phyloP scores from a whole-genome alignment of 2,113 vertebrate genomes.

The Chelonoidis abingdonii region DNA sequence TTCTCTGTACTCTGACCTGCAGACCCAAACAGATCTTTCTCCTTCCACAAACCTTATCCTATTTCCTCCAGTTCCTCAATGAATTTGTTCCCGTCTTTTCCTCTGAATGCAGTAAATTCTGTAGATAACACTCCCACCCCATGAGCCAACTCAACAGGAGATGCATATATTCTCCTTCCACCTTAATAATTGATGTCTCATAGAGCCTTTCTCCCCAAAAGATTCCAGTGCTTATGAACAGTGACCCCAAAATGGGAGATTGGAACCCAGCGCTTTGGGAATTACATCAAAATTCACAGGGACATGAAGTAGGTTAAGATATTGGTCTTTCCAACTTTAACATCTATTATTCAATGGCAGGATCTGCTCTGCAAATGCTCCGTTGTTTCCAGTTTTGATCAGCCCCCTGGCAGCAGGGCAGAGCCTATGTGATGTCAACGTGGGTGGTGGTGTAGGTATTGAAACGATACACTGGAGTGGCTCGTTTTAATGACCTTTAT shows the following conservation, averaged over 20 bases:
- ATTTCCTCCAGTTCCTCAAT: neutral
- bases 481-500: neutral
- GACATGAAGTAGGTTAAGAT: neutral
- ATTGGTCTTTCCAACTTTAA: neutral
- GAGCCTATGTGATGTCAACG: neutral
- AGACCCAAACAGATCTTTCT: conserved; percentile 3
- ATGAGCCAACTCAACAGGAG: neutral
- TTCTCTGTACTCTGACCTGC: neutral
- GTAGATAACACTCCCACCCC: neutral
- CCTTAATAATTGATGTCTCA: neutral
- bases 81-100: neutral
- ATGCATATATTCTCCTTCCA: neutral
- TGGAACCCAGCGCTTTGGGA: neutral
- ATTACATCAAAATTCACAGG: fast-evolving
- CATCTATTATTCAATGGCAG: neutral
- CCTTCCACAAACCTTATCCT: neutral
- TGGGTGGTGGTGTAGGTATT: neutral
- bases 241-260: fast-evolving
- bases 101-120: neutral
- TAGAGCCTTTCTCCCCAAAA: neutral
- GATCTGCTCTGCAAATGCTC: neutral
- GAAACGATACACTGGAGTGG: neutral
- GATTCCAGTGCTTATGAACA: neutral
- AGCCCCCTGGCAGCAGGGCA: neutral
- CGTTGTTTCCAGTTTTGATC: neutral